Evolutionary conservation across 2,888 invertebrate genomes (phyloP).

Genomic region (Neoscelio sp.): DNA sequence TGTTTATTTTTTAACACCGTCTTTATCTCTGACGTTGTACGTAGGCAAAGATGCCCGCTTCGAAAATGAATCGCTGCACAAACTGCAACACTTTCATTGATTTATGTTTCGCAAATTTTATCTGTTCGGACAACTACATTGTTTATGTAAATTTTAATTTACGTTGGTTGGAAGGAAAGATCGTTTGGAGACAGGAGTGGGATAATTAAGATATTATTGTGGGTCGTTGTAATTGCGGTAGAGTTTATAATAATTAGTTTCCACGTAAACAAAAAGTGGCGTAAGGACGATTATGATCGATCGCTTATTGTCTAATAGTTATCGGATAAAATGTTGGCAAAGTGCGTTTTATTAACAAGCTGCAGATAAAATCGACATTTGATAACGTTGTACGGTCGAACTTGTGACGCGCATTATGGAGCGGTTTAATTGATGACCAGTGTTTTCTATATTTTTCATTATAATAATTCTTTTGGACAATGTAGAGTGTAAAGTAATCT

Average conservation of each 20-base stretch:
- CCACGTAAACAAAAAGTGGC: slow-evolving; percentile 15
- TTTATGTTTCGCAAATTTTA: slow-evolving; percentile 42
- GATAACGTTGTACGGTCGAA: neutral
- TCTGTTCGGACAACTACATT: slow-evolving; percentile 21
- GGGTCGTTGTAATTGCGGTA: no score
- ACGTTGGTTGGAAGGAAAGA: no score
- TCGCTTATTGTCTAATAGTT: slow-evolving; percentile 34
- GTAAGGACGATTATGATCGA: slow-evolving; percentile 18
- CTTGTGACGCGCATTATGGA: neutral
- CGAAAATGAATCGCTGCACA: slow-evolving; percentile 43
- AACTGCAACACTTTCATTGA: slow-evolving; percentile 46
- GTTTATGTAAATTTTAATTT: no score
- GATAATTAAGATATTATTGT: no score
- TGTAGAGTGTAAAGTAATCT: neutral
- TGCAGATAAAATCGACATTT: slow-evolving; percentile 23
- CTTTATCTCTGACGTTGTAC: slow-evolving; percentile 49
- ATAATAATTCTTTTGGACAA: neutral
- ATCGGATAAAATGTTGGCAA: slow-evolving; percentile 15
- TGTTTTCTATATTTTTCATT: slow-evolving; percentile 4
- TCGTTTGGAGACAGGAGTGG: no score
- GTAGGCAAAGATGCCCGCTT: slow-evolving; percentile 56
- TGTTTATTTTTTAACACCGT: slow-evolving; percentile 48
- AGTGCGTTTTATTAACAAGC: slow-evolving; percentile 27
- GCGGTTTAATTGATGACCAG: slow-evolving; percentile 16
- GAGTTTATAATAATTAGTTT: no score